Base-by-base conservation (phyloP, 1,140 invertebrate species). In the Nephotettix cincticeps region DNA sequence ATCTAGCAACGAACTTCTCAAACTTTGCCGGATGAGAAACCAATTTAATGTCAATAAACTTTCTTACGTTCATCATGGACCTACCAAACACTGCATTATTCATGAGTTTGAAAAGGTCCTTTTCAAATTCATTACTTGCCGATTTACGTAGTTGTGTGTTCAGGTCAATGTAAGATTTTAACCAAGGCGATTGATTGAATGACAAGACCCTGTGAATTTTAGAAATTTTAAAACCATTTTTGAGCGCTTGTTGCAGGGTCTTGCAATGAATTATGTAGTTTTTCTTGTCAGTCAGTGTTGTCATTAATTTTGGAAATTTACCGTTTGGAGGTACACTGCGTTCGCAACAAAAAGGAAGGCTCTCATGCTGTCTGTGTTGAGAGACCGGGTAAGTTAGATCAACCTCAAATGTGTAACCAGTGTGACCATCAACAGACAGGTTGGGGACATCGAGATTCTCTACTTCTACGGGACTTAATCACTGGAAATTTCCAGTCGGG, bases 71-170 rank as follows among this genome's bases (percentile, higher is more conserved):
- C 74, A 80, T 78, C 72, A 77, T 76, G 2, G 70, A 73, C 73
- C 79, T 79, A 1, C 77, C 78, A 74, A 77, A 81, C 11, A 77
- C 69, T 3, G 69, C 61, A 73, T 82, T 80, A 65, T 78, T 78
- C 69, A 80, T 76, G 23, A 80, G 51, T 76, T 80, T 80, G 40
- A 71, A 79, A 51, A 80, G 76, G 47, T 79, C 74, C 70, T 76
- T 79, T 69, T 79, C 76, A 75, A 80, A 81, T 21, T 77, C 69
- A 71, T 73, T 74, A 47, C 72, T 75, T 21, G 78, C 76, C 69
- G 69, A 21, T 69, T 74, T 61, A 71, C 77, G 58, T 47, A 73
- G 36, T 45, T 78, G 36, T 14, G 73, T 77, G 72, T 79, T 80
- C 17, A 75, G 51, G 25, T 78, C 73, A 25, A 81, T 79, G 58